These are phyloP conservation scores for Tetanocera ferruginea DNA, from an alignment of 2,888 invertebrate genomes.

Conservation along the genomic window DNA sequence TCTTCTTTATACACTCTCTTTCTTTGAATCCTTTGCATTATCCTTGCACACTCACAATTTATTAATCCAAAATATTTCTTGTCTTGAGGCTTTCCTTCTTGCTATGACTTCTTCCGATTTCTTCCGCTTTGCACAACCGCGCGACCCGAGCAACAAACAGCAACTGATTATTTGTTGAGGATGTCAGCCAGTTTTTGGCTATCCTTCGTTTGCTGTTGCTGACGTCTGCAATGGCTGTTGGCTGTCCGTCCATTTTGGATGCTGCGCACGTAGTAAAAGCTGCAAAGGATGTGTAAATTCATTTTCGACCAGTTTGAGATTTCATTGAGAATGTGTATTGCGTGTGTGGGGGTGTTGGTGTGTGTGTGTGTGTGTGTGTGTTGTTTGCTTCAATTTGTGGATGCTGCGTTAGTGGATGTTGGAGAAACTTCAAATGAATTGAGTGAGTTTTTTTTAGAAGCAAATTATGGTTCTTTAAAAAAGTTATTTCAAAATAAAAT, in stretches of 20 bases:
- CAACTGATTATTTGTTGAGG: conserved; percentile 64
- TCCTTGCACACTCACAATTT: conserved; percentile 3
- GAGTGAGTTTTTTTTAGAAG: too few relatives aligned
- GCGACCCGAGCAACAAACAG: conserved; percentile 64
- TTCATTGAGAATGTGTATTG: conserved; percentile 8
- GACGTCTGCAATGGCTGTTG: conserved; percentile 35
- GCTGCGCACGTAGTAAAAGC: conserved; percentile 51
- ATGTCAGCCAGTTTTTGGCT: conserved; percentile 46
- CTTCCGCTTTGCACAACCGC: conserved; percentile 62
- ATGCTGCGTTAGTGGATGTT: not conserved
- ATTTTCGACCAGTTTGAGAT: conserved; percentile 46
- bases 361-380: too few relatives aligned
- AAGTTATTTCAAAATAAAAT: too few relatives aligned
- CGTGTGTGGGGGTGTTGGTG: not conserved
- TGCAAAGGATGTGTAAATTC: conserved; percentile 41
- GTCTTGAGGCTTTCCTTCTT: not conserved
- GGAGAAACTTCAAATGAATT: not conserved
- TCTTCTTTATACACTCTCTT: not conserved
- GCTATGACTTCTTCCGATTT: conserved; percentile 45
- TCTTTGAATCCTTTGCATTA: not conserved
- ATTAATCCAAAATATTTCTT: not conserved
- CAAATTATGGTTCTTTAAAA: too few relatives aligned
- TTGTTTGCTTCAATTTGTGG: not conserved
- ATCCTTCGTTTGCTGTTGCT: conserved; percentile 11
- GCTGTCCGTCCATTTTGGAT: conserved; percentile 44